These are phyloP conservation scores for Pomatostomus ruficeps DNA, from an alignment of 2,113 vertebrate species.

Conservation along the genomic window DNA sequence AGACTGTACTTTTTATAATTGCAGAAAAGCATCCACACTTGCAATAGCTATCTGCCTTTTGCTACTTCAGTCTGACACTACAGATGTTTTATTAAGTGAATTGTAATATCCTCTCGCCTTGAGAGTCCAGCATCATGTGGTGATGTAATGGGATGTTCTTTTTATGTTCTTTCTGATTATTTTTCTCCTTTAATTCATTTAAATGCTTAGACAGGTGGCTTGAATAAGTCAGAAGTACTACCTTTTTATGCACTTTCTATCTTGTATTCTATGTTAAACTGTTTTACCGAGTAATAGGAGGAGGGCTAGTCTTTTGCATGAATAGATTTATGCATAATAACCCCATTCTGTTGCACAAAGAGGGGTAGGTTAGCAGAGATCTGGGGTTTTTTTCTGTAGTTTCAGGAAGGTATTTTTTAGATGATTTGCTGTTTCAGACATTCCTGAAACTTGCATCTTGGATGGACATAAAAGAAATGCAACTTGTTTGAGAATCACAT, in stretches of 20 bases:
- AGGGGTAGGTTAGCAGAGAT: not conserved
- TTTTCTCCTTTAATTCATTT: not conserved
- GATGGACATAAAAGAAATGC: not conserved
- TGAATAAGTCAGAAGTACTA: conserved; percentile 31
- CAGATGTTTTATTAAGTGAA: conserved; percentile 50
- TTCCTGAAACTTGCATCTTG: not conserved
- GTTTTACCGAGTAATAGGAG: not conserved
- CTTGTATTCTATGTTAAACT: not conserved
- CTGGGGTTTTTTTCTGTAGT: not conserved
- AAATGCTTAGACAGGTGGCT: conserved; percentile 28
- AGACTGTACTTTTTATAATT: conserved; percentile 28
- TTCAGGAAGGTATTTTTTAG: not conserved
- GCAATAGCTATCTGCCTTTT: conserved; percentile 26
- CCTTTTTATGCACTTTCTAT: not conserved
- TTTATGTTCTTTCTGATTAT: conserved; percentile 18
- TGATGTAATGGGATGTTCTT: conserved; percentile 46
- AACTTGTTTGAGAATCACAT: not conserved
- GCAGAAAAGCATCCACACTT: not conserved
- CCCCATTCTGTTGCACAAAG: not conserved
- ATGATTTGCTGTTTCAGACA: not conserved
- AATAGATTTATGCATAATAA: not conserved
- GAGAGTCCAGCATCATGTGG: conserved; percentile 30
- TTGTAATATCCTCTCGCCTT: conserved; percentile 10
- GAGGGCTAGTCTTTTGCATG: not conserved
- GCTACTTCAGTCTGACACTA: conserved; percentile 1